Percentiles rank a stretch among this genome's conserved stretches.
Evolutionary conservation across 2,113 vertebrate species (phyloP).

Genomic region (Zeus faber): DNA sequence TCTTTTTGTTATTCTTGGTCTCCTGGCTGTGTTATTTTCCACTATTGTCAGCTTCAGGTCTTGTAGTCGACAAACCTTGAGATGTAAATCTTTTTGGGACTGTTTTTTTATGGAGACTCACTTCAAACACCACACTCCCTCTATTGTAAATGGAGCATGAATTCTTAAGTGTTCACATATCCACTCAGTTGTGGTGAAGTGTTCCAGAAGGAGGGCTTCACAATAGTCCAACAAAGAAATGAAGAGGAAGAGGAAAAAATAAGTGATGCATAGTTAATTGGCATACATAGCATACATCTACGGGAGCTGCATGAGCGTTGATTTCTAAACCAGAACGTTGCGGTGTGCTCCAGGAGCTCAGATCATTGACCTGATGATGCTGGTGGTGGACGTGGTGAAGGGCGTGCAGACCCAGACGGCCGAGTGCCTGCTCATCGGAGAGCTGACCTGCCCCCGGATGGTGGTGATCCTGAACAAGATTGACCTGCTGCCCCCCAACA

Average conservation of each 20-base stretch:
- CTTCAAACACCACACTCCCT: not conserved
- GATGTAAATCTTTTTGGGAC: not conserved
- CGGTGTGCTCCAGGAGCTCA: slow-evolving; percentile 82
- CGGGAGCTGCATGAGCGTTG: too few species aligned
- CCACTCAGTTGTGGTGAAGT: too few species aligned
- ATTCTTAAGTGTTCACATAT: not conserved
- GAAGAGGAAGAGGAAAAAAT: too few species aligned
- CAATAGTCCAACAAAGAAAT: not conserved
- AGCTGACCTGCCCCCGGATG: slow-evolving; percentile 93
- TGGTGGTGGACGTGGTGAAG: slow-evolving; percentile 96
- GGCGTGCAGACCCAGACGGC: slow-evolving; percentile 98
- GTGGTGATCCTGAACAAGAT: slow-evolving; percentile 95
- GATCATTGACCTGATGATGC: slow-evolving; percentile 97
- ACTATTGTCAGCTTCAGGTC: slow-evolving; percentile 25
- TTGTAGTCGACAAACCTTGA: not conserved
- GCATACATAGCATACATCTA: too few species aligned
- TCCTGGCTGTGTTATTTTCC: slow-evolving; percentile 27
- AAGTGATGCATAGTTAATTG: too few species aligned
- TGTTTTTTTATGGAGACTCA: not conserved
- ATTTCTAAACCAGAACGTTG: too few species aligned
- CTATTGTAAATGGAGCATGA: not conserved
- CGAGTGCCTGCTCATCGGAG: slow-evolving; percentile 95
- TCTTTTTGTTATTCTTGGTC: slow-evolving; percentile 48
- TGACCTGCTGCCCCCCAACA: slow-evolving; percentile 86
- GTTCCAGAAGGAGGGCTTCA: too few species aligned